Evolutionary conservation across 2,797 vertebrate species (phyloP), one percentile per base, ranked within the genome.

Genomic region (Sebastes steindachneri): DNA sequence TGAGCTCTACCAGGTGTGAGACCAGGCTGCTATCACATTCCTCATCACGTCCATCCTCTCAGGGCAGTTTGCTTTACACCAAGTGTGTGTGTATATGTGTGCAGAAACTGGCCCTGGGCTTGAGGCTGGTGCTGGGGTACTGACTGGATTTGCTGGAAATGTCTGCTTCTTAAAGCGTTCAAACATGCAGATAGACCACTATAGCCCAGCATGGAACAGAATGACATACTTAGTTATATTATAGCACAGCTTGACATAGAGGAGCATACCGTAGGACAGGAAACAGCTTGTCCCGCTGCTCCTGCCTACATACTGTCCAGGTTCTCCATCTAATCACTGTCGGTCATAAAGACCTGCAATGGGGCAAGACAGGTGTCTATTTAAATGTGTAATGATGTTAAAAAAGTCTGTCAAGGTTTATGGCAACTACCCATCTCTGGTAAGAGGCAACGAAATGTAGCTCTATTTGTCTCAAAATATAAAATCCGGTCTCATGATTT

Each of bases 61-160:
- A 58, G 73, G 72, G 77, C 67, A 51, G 17, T 68, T 76, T 71
- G 68, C 70, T 74, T 73, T 66, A 58, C 69, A 79, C n/a, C 21
- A 67, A 64, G 63, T 53, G 62, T 64, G 51, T 26, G 5, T 41
- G 5, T 45, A 3, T 41, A 5, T 74, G 51, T 19, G 55, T 69
- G 26, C 73, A 75, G 35, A 81, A 62, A 68, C 19, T 31, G 45
- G 74, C 88, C 64, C 54, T 33, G 73, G 80, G 88, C 77, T 70
- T n/a, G 0, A 63, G 63, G 69, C 64, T 75, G 23, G 14, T 79
- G 73, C 58, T 33, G 66, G 53, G 53, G 65, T 31, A 69, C 74
- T 83, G 70, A 71, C 77, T 77, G 37, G 77, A 81, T 66, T 66
- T 77, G 77, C 73, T 88, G 75, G 21, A 86, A 89, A 91, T 82